Percentiles rank a stretch among this genome's conserved stretches.
Evolutionary conservation across 2,888 invertebrate species (phyloP).

Genomic region (Dorcus hopei): DNA sequence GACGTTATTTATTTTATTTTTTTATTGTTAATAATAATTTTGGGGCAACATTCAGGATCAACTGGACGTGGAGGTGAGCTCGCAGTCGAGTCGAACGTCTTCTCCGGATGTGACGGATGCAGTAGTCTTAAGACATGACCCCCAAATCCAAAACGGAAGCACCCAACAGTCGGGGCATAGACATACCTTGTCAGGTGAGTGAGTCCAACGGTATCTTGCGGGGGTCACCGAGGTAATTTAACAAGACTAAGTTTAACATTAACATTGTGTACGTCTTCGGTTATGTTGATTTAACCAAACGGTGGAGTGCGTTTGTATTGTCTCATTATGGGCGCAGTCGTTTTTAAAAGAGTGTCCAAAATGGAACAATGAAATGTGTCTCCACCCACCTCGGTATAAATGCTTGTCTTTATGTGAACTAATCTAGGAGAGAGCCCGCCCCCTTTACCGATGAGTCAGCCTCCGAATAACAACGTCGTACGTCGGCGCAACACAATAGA

Average conservation of each 20-base stretch:
- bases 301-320: too few relatives aligned
- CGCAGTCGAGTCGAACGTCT: constrained; percentile 56
- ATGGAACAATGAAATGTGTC: too few relatives aligned
- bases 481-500: constrained; percentile 41
- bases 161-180: constrained; percentile 24
- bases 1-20: neutral
- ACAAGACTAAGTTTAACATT: too few relatives aligned
- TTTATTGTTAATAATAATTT: neutral
- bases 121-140: constrained; percentile 43
- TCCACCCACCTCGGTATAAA: too few relatives aligned
- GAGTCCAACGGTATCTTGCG: too few relatives aligned
- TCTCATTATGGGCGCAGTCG: too few relatives aligned
- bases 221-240: too few relatives aligned
- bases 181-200: constrained; percentile 42
- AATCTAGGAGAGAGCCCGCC: constrained; percentile 56
- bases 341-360: too few relatives aligned
- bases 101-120: constrained; percentile 52
- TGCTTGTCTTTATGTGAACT: constrained; percentile 22
- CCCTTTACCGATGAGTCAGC: constrained; percentile 58
- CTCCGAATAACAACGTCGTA: constrained; percentile 41
- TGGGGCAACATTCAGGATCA: constrained; percentile 33
- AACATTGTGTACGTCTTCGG: too few relatives aligned
- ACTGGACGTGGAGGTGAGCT: constrained; percentile 48
- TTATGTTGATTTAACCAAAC: too few relatives aligned
- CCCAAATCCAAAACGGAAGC: constrained; percentile 41